Evolutionary conservation across 2,888 invertebrate genomes (phyloP).

Genomic region (Lycophotia porphyrea): DNA sequence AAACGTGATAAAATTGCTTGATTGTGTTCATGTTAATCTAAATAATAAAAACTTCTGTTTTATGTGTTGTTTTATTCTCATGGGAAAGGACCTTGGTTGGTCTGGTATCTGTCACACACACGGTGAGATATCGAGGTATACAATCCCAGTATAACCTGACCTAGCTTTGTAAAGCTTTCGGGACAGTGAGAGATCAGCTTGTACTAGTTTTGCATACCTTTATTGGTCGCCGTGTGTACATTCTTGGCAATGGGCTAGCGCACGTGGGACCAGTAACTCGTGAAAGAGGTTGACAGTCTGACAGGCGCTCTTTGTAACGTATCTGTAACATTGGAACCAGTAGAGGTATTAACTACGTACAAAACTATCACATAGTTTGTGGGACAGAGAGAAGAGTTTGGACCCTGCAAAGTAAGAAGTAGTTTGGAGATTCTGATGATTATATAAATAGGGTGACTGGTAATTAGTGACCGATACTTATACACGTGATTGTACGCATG

Average conservation of each 20-base stretch:
- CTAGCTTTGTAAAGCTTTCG: too few relatives aligned
- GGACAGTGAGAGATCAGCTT: too few relatives aligned
- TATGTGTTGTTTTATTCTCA: slow-evolving; percentile 36
- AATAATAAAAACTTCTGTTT: slow-evolving; percentile 34
- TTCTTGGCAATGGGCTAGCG: slow-evolving; percentile 45
- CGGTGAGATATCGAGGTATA: too few relatives aligned
- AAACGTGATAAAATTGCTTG: slow-evolving; percentile 59
- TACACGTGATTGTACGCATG: too few relatives aligned
- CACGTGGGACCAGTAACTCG: slow-evolving; percentile 48
- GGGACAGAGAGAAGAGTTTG: neutral
- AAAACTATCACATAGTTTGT: neutral
- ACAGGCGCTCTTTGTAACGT: slow-evolving; percentile 5
- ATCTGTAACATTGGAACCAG: slow-evolving; percentile 37
- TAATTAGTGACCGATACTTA: too few relatives aligned
- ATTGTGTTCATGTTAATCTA: slow-evolving; percentile 54
- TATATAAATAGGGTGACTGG: too few relatives aligned
- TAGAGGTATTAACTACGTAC: slow-evolving; percentile 2
- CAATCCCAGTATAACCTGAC: too few relatives aligned
- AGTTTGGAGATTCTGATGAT: neutral
- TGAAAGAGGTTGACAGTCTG: slow-evolving; percentile 17
- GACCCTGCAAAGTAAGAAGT: neutral
- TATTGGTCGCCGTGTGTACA: neutral
- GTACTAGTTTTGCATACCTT: too few relatives aligned
- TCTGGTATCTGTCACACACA: slow-evolving; percentile 12
- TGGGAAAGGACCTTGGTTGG: slow-evolving; percentile 33